A percentile compares a stretch with the other conserved stretches of the same genome.
phyloP scores from a whole-genome alignment of 2,797 vertebrate species.

The Pseudochromis fuscus region DNA sequence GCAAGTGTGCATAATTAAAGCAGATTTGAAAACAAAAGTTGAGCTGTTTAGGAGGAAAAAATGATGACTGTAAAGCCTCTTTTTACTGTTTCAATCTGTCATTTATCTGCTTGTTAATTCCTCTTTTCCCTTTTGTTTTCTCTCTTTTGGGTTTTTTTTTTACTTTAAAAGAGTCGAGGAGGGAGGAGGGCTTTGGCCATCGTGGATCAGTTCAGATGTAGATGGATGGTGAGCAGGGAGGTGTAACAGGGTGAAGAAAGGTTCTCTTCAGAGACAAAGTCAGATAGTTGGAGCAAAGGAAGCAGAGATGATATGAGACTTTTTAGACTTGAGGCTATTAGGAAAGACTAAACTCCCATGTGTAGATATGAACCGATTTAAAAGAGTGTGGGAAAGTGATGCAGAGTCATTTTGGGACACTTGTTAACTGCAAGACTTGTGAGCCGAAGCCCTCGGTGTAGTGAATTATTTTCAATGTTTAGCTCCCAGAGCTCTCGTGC shows the following conservation, averaged over 20 bases:
- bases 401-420: conserved; percentile 63
- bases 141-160: not conserved
- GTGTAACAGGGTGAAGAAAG: conserved; percentile 1
- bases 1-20: not conserved
- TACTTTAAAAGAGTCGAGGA: too few species aligned
- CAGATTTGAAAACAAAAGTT: not conserved
- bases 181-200: conserved; percentile 12
- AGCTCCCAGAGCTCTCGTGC: conserved; percentile 61
- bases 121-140: not conserved
- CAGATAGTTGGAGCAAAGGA: conserved; percentile 16
- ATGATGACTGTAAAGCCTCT: not conserved
- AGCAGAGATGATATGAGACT: conserved; percentile 29
- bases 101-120: not conserved
- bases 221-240: conserved; percentile 9
- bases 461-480: conserved; percentile 69
- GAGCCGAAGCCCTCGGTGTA: conserved; percentile 48
- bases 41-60: not conserved
- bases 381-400: conserved; percentile 57
- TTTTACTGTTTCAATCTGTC: not conserved
- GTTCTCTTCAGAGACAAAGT: conserved; percentile 1
- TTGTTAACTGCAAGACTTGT: conserved; percentile 54
- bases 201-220: conserved; percentile 32
- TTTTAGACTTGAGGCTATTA: conserved; percentile 21
- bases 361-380: conserved; percentile 49
- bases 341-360: conserved; percentile 27